Conservation (phyloP, 1,140 invertebrate genomes). For the Apis florea region DNA sequence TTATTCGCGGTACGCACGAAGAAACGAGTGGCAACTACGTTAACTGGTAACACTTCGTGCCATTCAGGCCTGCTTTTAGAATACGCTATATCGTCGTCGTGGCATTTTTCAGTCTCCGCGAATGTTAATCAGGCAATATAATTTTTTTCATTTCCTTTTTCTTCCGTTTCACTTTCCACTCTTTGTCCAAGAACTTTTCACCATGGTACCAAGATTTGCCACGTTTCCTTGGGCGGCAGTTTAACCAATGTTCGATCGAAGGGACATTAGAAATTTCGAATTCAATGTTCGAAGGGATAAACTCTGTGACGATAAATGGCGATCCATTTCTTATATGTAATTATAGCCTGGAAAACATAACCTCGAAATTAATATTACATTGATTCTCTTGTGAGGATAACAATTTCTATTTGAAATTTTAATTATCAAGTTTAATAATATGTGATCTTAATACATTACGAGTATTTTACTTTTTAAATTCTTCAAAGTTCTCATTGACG, state of each 20-base stretch:
- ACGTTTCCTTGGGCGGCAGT: slow-evolving; percentile 3
- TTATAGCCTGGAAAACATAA: background rate
- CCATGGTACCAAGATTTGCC: slow-evolving; percentile 7
- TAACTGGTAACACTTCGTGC: background rate
- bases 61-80: slow-evolving; percentile 9
- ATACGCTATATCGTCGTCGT: slow-evolving; percentile 3
- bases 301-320: too few species aligned
- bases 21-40: slow-evolving; percentile 7
- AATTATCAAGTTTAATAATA: too few species aligned
- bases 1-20: background rate
- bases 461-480: too few species aligned
- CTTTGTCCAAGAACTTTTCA: too few species aligned
- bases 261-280: slow-evolving; percentile 12
- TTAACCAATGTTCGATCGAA: background rate
- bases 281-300: slow-evolving; percentile 13
- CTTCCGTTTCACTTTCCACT: background rate
- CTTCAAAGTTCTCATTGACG: too few species aligned
- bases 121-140: slow-evolving; percentile 35
- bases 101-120: background rate
- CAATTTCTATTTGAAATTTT: too few species aligned
- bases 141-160: background rate
- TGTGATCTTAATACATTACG: too few species aligned
- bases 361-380: too few species aligned
- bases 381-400: too few species aligned
- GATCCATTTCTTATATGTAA: too few species aligned